phyloP scores from a whole-genome alignment of 2,113 vertebrate species.

The Colinus virginianus region DNA sequence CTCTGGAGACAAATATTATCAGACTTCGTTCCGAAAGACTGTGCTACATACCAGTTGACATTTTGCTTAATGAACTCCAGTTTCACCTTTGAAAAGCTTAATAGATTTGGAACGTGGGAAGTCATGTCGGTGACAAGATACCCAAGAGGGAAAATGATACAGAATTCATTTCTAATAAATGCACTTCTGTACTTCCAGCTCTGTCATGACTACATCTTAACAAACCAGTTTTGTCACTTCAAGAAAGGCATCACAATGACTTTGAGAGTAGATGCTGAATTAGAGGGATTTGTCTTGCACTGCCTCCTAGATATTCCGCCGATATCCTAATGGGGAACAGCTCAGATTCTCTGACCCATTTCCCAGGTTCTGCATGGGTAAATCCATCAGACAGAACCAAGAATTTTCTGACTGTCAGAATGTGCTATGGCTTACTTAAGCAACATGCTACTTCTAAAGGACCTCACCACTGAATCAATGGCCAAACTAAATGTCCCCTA shows the following conservation, averaged over 20 bases:
- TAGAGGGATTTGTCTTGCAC: not conserved
- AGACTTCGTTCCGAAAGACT: not conserved
- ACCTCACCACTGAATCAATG: not conserved
- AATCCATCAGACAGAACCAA: not conserved
- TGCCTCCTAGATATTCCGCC: not conserved
- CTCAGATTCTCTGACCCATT: not conserved
- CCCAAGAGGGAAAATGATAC: not conserved
- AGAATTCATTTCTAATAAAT: constrained; percentile 49
- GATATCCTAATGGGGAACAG: not conserved
- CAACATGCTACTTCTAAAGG: not conserved
- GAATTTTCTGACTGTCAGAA: not conserved
- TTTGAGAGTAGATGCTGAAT: not conserved
- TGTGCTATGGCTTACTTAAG: not conserved
- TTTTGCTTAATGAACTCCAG: constrained; percentile 39
- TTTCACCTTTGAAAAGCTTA: constrained; percentile 9
- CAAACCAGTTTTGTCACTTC: not conserved
- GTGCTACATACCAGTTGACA: not conserved
- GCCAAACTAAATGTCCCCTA: not conserved
- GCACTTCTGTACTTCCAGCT: constrained; percentile 32
- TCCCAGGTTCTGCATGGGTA: not conserved
- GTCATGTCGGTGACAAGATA: constrained; percentile 37
- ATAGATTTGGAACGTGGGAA: constrained; percentile 39
- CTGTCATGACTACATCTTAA: constrained; percentile 3
- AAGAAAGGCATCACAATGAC: not conserved
- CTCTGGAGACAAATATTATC: constrained; percentile 18